A percentile compares a stretch with the other conserved stretches of the same genome.
Conservation (phyloP, 37 sponge, comb jelly and placozoan species). For the Spongilla lacustris region DNA sequence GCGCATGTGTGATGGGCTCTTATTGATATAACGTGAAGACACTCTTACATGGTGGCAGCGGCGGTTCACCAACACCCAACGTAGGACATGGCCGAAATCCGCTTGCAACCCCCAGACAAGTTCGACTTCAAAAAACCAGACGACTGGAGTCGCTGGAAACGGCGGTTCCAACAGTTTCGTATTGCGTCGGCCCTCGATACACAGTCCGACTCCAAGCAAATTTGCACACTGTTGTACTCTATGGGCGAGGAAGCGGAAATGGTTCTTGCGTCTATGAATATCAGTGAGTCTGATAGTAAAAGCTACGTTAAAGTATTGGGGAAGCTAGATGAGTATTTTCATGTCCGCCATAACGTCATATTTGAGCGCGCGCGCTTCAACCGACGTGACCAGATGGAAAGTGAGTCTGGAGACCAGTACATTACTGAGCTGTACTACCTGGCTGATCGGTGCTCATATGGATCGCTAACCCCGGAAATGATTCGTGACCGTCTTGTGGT, state of each 20-base stretch:
- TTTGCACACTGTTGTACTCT: conserved; percentile 43
- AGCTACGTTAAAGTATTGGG: conserved; percentile 26
- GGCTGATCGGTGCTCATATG: conserved; percentile 28
- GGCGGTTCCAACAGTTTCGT: conserved; percentile 28
- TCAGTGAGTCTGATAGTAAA: conserved; percentile 24
- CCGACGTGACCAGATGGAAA: conserved; percentile 6
- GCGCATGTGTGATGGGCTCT: too few species aligned
- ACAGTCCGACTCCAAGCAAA: conserved; percentile 22
- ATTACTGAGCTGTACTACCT: conserved; percentile 26
- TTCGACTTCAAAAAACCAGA: too few species aligned
- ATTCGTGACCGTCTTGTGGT: conserved; percentile 40
- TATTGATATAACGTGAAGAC: too few species aligned
- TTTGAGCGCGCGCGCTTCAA: conserved; percentile 40
- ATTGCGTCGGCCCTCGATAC: conserved; percentile 23
- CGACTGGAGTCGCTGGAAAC: conserved; percentile 30
- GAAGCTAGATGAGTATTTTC: conserved; percentile 26
- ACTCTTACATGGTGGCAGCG: conserved; percentile 50
- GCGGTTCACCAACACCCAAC: conserved; percentile 2
- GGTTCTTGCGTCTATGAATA: conserved; percentile 24
- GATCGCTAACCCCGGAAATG: conserved; percentile 16
- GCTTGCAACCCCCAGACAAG: too few species aligned
- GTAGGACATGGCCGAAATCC: conserved; percentile 19
- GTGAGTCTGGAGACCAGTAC: conserved; percentile 22
- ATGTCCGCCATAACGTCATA: too few species aligned
- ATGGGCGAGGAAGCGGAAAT: conserved; percentile 46